Percentiles rank a stretch among this genome's conserved stretches.
These are phyloP conservation scores for Castor canadensis DNA, from an alignment of 2,113 vertebrate genomes.

Conservation along the genomic window DNA sequence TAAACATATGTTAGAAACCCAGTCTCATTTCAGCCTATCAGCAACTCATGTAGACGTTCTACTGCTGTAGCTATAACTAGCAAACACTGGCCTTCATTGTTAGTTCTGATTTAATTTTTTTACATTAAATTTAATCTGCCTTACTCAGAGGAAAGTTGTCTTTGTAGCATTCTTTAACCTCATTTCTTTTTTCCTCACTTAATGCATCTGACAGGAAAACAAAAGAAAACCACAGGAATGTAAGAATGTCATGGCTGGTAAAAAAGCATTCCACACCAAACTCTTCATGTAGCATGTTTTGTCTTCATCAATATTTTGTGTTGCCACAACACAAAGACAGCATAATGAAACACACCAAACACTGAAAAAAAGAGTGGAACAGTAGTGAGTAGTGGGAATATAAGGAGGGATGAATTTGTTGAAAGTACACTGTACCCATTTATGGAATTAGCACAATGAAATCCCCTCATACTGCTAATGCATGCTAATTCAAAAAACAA, in stretches of 20 bases:
- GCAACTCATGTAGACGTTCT: neutral
- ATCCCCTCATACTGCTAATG: too few species aligned
- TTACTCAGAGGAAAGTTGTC: neutral
- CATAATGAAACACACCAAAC: too few species aligned
- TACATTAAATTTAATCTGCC: slow-evolving; percentile 45
- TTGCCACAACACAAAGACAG: too few species aligned
- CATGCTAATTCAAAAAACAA: too few species aligned
- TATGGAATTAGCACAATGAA: too few species aligned
- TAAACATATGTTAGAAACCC: neutral
- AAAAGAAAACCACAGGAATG: neutral
- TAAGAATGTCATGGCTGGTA: neutral
- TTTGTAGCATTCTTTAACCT: neutral
- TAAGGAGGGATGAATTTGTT: too few species aligned
- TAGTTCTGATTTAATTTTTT: neutral
- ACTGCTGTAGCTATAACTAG: neutral
- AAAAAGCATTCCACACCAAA: too few species aligned
- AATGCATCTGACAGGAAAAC: neutral
- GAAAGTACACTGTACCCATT: too few species aligned
- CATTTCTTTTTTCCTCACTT: neutral
- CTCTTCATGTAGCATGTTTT: too few species aligned
- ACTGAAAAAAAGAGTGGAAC: too few species aligned
- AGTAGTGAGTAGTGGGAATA: too few species aligned
- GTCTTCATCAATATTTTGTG: too few species aligned
- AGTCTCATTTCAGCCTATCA: neutral
- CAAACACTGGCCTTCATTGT: neutral